Evolutionary conservation across 2,888 invertebrate genomes (phyloP).

Genomic region (Netelia melanura): DNA sequence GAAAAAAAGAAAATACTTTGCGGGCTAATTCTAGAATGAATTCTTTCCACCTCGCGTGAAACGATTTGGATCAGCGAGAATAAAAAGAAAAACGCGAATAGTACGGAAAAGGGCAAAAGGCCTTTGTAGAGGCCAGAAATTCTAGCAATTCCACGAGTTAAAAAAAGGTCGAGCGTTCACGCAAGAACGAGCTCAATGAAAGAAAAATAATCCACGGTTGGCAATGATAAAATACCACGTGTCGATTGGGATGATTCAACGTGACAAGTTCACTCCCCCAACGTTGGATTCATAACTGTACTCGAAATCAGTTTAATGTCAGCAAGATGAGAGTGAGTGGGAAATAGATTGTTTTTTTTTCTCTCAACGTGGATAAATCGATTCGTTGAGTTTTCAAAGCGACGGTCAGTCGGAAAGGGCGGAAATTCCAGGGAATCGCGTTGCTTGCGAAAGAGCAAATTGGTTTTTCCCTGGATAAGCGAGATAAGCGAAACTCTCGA

Average conservation of each 20-base stretch:
- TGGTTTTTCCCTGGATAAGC: not conserved
- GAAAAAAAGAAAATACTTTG: not conserved
- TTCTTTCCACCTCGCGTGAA: conserved; percentile 34
- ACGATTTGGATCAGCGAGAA: conserved; percentile 23
- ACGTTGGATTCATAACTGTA: not conserved
- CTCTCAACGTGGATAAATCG: not conserved
- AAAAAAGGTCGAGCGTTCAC: not conserved
- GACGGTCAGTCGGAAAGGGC: not conserved
- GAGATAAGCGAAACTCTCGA: not conserved
- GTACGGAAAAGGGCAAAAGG: not conserved
- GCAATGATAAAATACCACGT: conserved; percentile 1
- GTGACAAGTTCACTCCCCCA: not conserved
- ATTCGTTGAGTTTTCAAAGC: not conserved
- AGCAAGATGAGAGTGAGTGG: not conserved
- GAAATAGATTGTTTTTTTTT: not conserved
- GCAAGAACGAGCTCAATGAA: conserved; percentile 22
- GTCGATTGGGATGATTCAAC: conserved; percentile 9
- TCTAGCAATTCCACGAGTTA: not conserved
- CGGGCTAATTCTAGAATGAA: conserved; percentile 10
- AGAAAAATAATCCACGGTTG: not conserved
- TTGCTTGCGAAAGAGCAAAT: not conserved
- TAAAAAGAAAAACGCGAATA: conserved; percentile 28
- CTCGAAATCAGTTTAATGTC: conserved; percentile 19
- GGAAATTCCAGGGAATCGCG: not conserved
- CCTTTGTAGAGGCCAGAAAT: conserved; percentile 13